A percentile compares a stretch with the other conserved stretches of the same genome.
phyloP scores from a whole-genome alignment of 1,140 invertebrate genomes.

The Piezodorus guildinii region DNA sequence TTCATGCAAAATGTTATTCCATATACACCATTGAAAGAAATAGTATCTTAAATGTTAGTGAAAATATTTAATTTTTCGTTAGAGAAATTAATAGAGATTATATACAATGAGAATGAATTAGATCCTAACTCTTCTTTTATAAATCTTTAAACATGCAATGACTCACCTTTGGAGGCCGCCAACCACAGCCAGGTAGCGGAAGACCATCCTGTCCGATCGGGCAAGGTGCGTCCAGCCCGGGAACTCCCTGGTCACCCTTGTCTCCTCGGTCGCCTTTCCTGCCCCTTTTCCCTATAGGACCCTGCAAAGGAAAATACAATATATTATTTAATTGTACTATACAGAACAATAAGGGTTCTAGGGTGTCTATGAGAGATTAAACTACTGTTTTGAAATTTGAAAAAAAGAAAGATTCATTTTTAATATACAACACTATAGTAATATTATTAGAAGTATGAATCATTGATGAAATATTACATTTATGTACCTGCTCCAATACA shows the following conservation, averaged over 20 bases:
- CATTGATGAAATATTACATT: no score
- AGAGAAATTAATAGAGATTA: background rate
- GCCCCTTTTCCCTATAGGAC: slow-evolving; percentile 75
- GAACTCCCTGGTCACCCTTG: slow-evolving; percentile 90
- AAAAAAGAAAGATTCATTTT: no score
- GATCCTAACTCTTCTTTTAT: background rate
- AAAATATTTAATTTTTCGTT: background rate
- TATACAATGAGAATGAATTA: background rate
- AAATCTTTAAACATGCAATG: background rate
- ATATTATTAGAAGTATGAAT: no score
- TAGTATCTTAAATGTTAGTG: slow-evolving; percentile 1
- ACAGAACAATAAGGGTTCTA: no score
- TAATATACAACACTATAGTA: no score
- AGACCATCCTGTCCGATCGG: slow-evolving; percentile 86
- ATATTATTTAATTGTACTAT: no score
- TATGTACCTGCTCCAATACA: no score
- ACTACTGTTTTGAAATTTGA: background rate
- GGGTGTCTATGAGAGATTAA: background rate
- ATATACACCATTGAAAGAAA: background rate
- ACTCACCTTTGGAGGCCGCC: slow-evolving; percentile 69
- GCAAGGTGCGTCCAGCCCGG: slow-evolving; percentile 92
- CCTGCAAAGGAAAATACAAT: slow-evolving; percentile 41
- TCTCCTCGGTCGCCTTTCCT: slow-evolving; percentile 80
- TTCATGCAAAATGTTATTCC: no score
- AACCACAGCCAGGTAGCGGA: slow-evolving; percentile 87